Evolutionary conservation across 1,140 invertebrate species (phyloP), one percentile per base, ranked within the genome.

Genomic region (Drosophila willistoni): DNA sequence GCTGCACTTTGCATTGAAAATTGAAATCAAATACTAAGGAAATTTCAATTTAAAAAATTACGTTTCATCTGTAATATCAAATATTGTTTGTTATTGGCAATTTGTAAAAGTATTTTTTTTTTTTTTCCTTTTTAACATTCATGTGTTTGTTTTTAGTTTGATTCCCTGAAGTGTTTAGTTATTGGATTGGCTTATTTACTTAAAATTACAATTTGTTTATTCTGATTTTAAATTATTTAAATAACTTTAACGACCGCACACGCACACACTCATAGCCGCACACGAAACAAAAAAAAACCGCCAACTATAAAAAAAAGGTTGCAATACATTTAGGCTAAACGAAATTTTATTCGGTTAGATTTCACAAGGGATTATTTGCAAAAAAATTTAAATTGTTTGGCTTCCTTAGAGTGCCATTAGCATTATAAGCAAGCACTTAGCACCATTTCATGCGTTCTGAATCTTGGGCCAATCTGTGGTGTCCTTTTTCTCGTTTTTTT

Each of bases 121-220:
- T 34, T 57, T 14, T n/a, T 17, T 17, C 22, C 22, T 7, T 34
- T 36, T 25, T n/a, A 6, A 59, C 12, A 7, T 10, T 5, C 7
- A 2, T 36, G 14, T 57, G 33, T 59, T 59, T 59, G 9, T 36
- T 59, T 29, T 33, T 36, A 14, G n/a, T 36, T 36, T 59, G 29
- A 59, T 59, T 19, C 56, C 56, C 56, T 19, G 4, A 25, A 59
- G 56, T 36, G 34, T 59, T 36, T 59, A 59, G 56, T 17, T 17
- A 59, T 36, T 59, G 14, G 29, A 59, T 59, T 59, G 56, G 10
- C 56, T 36, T 59, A 59, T 59, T 59, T 59, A 19, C 34, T 36
- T 36, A 17, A 36, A 59, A 36, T 36, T 19, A 36, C 29, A 59
- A 14, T 51, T 51, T 51, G 44, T 51, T 51, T 51, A 12, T 22